phyloP scores from a whole-genome alignment of 2,888 invertebrate species.

The Apodemia mormo region DNA sequence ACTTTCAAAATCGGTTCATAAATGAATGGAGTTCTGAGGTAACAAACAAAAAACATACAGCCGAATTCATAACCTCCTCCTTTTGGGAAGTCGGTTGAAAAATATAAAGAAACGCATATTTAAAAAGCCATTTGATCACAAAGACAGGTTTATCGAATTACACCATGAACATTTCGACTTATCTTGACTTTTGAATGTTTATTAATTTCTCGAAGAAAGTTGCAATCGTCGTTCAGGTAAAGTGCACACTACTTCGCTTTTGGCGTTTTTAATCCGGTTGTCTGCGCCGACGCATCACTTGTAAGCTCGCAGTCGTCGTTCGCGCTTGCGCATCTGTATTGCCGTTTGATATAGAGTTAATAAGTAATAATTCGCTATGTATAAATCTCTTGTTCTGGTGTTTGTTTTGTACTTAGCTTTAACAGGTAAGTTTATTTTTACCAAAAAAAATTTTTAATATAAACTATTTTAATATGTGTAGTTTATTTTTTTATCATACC shows the following conservation, averaged over 20 bases:
- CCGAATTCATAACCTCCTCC: too few species aligned
- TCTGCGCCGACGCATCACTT: conserved; percentile 65
- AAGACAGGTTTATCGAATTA: too few species aligned
- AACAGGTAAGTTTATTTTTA: conserved; percentile 48
- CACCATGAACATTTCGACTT: too few species aligned
- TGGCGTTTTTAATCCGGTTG: conserved; percentile 64
- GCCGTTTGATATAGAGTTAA: conserved; percentile 16
- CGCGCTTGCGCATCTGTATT: conserved; percentile 44
- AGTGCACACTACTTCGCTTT: conserved; percentile 7
- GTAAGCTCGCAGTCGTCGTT: conserved; percentile 55
- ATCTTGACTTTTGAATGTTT: neutral
- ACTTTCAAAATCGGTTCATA: too few species aligned
- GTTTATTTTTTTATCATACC: too few species aligned
- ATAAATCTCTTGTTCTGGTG: conserved; percentile 60
- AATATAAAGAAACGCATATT: too few species aligned
- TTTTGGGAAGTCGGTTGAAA: too few species aligned
- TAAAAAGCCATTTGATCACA: too few species aligned
- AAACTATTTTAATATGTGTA: too few species aligned
- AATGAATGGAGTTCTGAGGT: too few species aligned
- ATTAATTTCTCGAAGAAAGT: conserved; percentile 32
- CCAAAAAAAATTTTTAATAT: too few species aligned
- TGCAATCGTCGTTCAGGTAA: conserved; percentile 29
- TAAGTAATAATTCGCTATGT: conserved; percentile 51
- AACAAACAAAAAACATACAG: too few species aligned
- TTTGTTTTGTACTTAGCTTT: conserved; percentile 66